phyloP scores from a whole-genome alignment of 2,113 vertebrate species.

The Hylia prasina region DNA sequence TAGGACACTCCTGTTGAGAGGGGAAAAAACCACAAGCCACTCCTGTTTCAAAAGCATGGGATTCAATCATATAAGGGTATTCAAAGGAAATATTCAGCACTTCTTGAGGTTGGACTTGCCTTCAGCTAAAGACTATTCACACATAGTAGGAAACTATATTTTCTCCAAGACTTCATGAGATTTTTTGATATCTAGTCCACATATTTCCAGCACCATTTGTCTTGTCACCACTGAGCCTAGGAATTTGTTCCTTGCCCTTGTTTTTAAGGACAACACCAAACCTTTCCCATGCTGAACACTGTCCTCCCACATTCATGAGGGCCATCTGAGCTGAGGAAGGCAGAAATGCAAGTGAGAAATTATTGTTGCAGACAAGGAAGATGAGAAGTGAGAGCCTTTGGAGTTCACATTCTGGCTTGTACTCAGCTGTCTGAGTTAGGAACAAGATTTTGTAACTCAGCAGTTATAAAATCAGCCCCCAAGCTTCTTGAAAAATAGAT shows the following conservation, averaged over 20 bases:
- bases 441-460: neutral
- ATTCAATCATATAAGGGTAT: neutral
- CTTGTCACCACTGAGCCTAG: neutral
- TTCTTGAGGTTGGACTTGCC: neutral
- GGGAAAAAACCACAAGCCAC: neutral
- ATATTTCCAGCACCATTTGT: neutral
- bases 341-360: neutral
- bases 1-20: neutral
- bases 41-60: neutral
- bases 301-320: neutral
- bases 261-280: neutral
- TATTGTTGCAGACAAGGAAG: neutral
- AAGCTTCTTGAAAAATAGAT: neutral
- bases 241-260: neutral
- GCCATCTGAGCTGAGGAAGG: neutral
- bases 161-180: neutral
- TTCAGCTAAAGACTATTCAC: neutral
- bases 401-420: neutral
- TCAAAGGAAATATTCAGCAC: neutral
- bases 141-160: neutral
- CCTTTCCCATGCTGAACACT: neutral
- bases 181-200: neutral
- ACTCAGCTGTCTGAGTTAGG: neutral
- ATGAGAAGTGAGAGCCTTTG: fast-evolving
- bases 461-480: neutral